Conservation (phyloP, 2,888 invertebrate genomes). For the Zhuqinia jingwanae region DNA sequence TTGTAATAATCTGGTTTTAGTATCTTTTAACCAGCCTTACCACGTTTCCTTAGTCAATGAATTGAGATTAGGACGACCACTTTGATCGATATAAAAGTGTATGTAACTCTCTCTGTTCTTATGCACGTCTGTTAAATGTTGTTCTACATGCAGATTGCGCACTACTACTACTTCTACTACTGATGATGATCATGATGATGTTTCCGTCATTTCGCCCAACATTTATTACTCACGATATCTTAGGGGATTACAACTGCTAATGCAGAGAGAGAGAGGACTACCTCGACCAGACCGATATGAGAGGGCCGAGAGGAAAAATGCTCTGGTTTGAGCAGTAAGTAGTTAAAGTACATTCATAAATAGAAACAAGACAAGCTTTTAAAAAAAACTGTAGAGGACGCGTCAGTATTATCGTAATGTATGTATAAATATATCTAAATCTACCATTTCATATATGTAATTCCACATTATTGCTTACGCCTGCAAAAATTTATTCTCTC, state of each 20-base stretch:
- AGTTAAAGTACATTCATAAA: constrained; percentile 19
- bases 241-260: constrained; percentile 44
- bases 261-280: too few species aligned
- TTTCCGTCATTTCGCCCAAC: constrained; percentile 60
- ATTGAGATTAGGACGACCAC: constrained; percentile 58
- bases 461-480: constrained; percentile 18
- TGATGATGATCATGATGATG: constrained; percentile 54
- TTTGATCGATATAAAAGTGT: constrained; percentile 49
- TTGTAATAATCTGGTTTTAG: too few species aligned
- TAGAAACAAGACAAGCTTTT: constrained; percentile 8
- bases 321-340: background rate
- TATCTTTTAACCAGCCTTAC: constrained; percentile 22
- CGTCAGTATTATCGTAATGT: background rate
- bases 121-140: constrained; percentile 12
- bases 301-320: constrained; percentile 25
- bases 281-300: background rate
- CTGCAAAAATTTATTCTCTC: constrained; percentile 8
- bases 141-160: constrained; percentile 25
- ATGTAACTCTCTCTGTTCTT: background rate
- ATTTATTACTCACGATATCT: constrained; percentile 71
- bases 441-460: constrained; percentile 5
- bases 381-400: constrained; percentile 13
- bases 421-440: background rate
- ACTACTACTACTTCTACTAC: background rate
- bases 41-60: constrained; percentile 63